These are phyloP conservation scores for Actenoides hombroni DNA, from an alignment of 2,113 vertebrate genomes.

Conservation along the genomic window DNA sequence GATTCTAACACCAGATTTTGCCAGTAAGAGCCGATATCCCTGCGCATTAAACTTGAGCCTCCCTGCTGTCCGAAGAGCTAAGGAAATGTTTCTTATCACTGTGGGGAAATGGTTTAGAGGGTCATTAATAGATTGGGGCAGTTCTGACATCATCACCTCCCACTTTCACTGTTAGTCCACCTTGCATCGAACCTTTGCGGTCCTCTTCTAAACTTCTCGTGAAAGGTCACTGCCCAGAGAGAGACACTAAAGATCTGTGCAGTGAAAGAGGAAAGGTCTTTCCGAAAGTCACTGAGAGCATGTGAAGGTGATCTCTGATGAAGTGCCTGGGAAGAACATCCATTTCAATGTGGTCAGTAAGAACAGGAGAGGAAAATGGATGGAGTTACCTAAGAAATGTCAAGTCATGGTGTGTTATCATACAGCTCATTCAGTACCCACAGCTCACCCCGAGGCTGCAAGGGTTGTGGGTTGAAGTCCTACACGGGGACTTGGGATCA, in stretches of 20 bases:
- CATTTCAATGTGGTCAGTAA: not conserved
- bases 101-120: not conserved
- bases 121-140: not conserved
- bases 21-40: not conserved
- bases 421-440: not conserved
- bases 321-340: not conserved
- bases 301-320: not conserved
- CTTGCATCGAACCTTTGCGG: not conserved
- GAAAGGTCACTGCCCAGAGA: not conserved
- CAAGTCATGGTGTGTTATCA: not conserved
- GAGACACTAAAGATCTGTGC: not conserved
- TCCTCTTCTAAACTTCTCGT: not conserved
- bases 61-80: too few species aligned
- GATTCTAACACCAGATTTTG: not conserved
- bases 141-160: not conserved
- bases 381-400: not conserved
- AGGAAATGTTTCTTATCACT: not conserved
- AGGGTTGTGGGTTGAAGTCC: not conserved
- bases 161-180: not conserved
- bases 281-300: fast-evolving
- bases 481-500: not conserved
- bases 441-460: not conserved
- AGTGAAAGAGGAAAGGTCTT: not conserved
- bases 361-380: not conserved
- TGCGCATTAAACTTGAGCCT: too few species aligned